Percentiles rank a stretch among this genome's conserved stretches.
Evolutionary conservation across 2,797 vertebrate genomes (phyloP).

Genomic region (Schizopygopsis pylzovi): DNA sequence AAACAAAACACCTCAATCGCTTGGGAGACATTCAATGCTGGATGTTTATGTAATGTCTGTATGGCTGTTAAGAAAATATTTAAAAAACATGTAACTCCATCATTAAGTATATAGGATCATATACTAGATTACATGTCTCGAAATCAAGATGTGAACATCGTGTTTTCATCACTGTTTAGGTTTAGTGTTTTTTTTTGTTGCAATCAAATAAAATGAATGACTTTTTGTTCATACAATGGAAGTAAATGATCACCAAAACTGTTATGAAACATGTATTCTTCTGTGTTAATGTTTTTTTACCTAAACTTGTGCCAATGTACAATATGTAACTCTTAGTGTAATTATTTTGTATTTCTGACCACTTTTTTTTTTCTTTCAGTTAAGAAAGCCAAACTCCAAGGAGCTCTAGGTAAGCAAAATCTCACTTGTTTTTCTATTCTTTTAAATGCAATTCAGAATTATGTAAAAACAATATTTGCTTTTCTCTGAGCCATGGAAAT

Average conservation of each 20-base stretch:
- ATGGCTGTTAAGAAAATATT: background rate
- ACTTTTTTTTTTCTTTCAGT: slow-evolving; percentile 63
- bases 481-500: slow-evolving; percentile 18
- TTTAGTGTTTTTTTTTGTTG: background rate
- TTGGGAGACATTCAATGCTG: too few relatives aligned
- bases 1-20: too few relatives aligned
- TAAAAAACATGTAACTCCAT: background rate
- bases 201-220: background rate
- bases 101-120: background rate
- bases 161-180: background rate
- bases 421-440: background rate
- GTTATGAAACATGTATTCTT: background rate
- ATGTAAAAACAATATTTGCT: slow-evolving; percentile 34
- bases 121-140: background rate
- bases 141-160: background rate
- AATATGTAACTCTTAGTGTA: background rate
- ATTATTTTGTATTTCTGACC: slow-evolving; percentile 2
- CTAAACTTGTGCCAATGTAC: background rate
- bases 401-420: slow-evolving; percentile 72
- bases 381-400: slow-evolving; percentile 82
- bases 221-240: background rate
- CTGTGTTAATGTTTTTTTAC: background rate
- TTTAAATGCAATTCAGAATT: slow-evolving; percentile 6
- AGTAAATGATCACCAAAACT: background rate
- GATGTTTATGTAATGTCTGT: background rate